Evolutionary conservation across 2,888 invertebrate species (phyloP).

Genomic region (Volucella inanis): DNA sequence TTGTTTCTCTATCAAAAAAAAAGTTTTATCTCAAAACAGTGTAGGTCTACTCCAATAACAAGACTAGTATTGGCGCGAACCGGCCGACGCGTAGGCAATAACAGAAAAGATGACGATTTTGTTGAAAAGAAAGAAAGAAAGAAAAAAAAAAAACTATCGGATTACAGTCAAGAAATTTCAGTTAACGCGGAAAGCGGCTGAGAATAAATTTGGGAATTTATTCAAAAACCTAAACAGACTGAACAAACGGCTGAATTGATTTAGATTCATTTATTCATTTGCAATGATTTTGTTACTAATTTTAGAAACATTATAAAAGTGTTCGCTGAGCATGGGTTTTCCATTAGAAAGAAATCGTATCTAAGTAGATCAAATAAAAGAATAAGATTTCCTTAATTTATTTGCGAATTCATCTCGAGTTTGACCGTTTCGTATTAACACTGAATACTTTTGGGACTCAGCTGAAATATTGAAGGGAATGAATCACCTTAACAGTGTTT

Average conservation of each 20-base stretch:
- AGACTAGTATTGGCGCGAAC: constrained; percentile 25
- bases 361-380: too few species aligned
- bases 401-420: too few species aligned
- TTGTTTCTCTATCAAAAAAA: constrained; percentile 40
- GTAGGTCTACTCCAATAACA: constrained; percentile 24
- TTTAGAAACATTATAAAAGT: too few species aligned
- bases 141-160: constrained; percentile 8
- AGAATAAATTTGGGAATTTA: constrained; percentile 20
- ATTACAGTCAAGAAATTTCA: constrained; percentile 28
- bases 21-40: constrained; percentile 43
- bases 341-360: too few species aligned
- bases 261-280: constrained; percentile 17
- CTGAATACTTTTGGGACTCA: too few species aligned
- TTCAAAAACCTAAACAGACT: background rate
- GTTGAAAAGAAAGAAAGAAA: background rate
- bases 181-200: background rate
- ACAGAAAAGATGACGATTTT: constrained; percentile 16
- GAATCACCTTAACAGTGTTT: too few species aligned
- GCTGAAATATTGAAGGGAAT: too few species aligned
- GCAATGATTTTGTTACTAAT: background rate
- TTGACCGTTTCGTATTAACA: too few species aligned
- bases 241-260: background rate
- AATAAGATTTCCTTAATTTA: too few species aligned
- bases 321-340: too few species aligned
- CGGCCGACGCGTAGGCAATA: background rate